phyloP scores from a whole-genome alignment of 2,888 invertebrate genomes.

The Catonia carolina region DNA sequence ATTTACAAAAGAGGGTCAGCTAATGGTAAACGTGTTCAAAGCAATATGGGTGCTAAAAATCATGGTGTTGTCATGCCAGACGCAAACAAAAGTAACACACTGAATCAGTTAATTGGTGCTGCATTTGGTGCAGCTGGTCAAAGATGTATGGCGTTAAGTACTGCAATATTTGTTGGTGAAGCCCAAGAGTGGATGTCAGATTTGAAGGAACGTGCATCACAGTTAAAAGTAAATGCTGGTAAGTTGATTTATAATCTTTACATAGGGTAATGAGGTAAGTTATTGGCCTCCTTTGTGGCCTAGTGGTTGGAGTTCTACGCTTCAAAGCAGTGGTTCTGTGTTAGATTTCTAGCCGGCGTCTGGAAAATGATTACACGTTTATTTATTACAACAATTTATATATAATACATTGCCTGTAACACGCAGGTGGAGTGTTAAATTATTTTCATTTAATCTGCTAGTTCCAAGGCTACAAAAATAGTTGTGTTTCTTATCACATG shows the following conservation, averaged over 20 bases:
- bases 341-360: too few relatives aligned
- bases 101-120: conserved; percentile 88
- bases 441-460: too few relatives aligned
- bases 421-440: too few relatives aligned
- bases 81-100: conserved; percentile 92
- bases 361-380: too few relatives aligned
- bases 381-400: too few relatives aligned
- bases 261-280: too few relatives aligned
- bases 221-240: conserved; percentile 84
- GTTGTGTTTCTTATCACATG: too few relatives aligned
- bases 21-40: conserved; percentile 90
- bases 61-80: conserved; percentile 96
- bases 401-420: too few relatives aligned
- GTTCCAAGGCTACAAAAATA: too few relatives aligned
- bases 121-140: conserved; percentile 99
- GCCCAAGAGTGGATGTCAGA: conserved; percentile 93
- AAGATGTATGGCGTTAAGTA: conserved; percentile 97
- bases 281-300: too few relatives aligned
- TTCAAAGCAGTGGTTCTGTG: too few relatives aligned
- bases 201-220: conserved; percentile 70
- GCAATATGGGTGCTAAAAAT: conserved; percentile 99
- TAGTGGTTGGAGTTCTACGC: too few relatives aligned
- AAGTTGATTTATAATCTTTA: conserved; percentile 23
- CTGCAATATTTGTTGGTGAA: conserved; percentile 86
- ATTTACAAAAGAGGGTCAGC: conserved; percentile 86